phyloP scores from a whole-genome alignment of 2,113 vertebrate species.

The Neopipo cinnamomea region DNA sequence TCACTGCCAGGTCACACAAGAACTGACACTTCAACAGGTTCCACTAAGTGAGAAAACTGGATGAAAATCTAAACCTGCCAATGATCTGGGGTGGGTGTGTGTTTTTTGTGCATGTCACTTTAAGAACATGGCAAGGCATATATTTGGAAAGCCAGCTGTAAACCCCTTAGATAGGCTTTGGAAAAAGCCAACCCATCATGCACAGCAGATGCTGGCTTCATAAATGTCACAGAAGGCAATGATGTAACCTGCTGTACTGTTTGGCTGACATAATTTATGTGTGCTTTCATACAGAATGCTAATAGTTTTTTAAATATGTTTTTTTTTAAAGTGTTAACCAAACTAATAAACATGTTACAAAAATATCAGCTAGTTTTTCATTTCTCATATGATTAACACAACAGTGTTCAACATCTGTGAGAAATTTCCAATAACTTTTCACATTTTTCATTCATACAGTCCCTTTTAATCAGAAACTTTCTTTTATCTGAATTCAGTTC shows the following conservation, averaged over 20 bases:
- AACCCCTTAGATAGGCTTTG: slow-evolving; percentile 27
- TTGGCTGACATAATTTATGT: slow-evolving; percentile 47
- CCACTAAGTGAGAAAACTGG: neutral
- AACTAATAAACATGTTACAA: neutral
- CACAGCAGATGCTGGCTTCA: slow-evolving; percentile 61
- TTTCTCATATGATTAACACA: neutral
- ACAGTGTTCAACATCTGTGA: neutral
- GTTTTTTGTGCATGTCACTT: neutral
- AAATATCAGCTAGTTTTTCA: neutral
- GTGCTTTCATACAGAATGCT: slow-evolving; percentile 9
- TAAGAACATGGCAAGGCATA: slow-evolving; percentile 23
- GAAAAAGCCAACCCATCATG: slow-evolving; percentile 24
- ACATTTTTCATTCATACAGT: neutral
- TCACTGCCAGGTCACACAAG: neutral
- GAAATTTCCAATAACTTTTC: slow-evolving; percentile 9
- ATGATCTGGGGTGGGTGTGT: rapidly evolving
- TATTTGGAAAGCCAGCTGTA: slow-evolving; percentile 55
- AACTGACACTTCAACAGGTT: neutral
- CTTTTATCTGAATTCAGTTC: slow-evolving; percentile 36
- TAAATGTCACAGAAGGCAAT: slow-evolving; percentile 58
- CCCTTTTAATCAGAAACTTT: slow-evolving; percentile 14
- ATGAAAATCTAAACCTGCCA: neutral
- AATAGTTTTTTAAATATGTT: neutral
- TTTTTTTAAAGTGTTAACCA: neutral
- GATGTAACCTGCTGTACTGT: slow-evolving; percentile 48